Base-by-base conservation (phyloP, 2,888 invertebrate genomes). In the Catocala sponsa region DNA sequence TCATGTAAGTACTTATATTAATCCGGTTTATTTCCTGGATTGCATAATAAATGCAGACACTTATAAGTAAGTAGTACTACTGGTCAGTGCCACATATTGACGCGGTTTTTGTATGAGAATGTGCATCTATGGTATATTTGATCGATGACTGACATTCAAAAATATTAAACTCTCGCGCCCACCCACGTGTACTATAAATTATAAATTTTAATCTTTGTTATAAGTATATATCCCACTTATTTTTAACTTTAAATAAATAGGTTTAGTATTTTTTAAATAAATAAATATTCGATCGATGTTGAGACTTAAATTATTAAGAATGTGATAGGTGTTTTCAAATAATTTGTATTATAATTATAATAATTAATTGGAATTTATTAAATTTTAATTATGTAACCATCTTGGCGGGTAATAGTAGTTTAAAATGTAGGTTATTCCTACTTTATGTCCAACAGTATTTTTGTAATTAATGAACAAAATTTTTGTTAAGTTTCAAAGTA, bases 241-340 rank as follows among this genome's bases (percentile, higher is more conserved):
- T 66, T 63, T 53, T 7, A 56, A 57, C 6, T 48, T 53, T 47
- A 57, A 59, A 48, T 50, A 48, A 50, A 66, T 65, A 62, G 42
- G 64, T 66, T 71, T 55, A 72, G 72, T 60, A 77, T 79, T 83
- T 77, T 79, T 81, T 84, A 80, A 78, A 78, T 78, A 76, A 63
- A 58, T 63, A 76, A 79, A 85, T 80, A 82, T 86, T 87, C 79
- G 80, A 85, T 88, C 86, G 85, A 84, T 88, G 86, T 88, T 88
- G 83, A 88, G 87, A 88, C 86, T 88, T 80, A 83, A 85, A 81
- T 74, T 69, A 78, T 74, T 82, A 79, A 86, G 84, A 86, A 80
- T 88, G 88, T 89, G 87, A 89, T 89, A 89, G 87, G 87, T 86
- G 86, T 86, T 85, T 86, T 82, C 81, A 87, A 82, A 76, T 83